Base-by-base conservation (phyloP, 2,113 vertebrate species). In the Oophaga pumilio region DNA sequence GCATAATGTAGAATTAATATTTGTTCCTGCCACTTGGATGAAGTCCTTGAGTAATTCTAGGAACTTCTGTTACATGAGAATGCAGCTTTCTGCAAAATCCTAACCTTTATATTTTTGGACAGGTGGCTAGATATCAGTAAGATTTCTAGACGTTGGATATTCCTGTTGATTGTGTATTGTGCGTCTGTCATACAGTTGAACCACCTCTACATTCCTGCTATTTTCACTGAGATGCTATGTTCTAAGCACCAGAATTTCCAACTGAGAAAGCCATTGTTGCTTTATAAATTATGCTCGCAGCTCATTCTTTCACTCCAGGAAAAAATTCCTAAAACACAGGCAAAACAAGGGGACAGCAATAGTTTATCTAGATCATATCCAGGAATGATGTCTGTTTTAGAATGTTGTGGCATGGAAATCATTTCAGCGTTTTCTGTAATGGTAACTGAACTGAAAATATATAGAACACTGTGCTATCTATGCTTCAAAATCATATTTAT, bases 271-370 rank as follows among this genome's bases (percentile, higher is more conserved):
- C 89, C 24, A 85, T 81, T 89, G 84, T 33, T 87, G 87, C 90
- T 91, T 91, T 85, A 90, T 89, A 90, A 91, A 91, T 82, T 74
- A 87, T 87, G 78, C 68, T 74, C 26, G 64, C 28, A 74, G 68
- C 79, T 89, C 50, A 86, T 86, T 87, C 69, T 89, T 86, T 77
- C 26, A 11, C 86, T 78, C 80, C 74, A 84, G 56, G 88, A 89
- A 74, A 43, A 62, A 84, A 90, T 85, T 59, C 84, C 90, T 68
- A 88, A 50, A 90, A 90, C 91, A 84, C 43, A 89, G 79, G 81
- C 80, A 88, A 87, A 71, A 88, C 85, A 0, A 2, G 52, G 26
- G 18, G 26, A 91, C 88, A 74, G 80, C 71, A 90, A 50, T 88
- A 88, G 64, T 85, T 90, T 84, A 85, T 18, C 13, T 91, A 90